Evolutionary conservation across 2,113 vertebrate genomes (phyloP), one percentile per base, ranked within the genome.

Genomic region (Tylochromis polylepis): DNA sequence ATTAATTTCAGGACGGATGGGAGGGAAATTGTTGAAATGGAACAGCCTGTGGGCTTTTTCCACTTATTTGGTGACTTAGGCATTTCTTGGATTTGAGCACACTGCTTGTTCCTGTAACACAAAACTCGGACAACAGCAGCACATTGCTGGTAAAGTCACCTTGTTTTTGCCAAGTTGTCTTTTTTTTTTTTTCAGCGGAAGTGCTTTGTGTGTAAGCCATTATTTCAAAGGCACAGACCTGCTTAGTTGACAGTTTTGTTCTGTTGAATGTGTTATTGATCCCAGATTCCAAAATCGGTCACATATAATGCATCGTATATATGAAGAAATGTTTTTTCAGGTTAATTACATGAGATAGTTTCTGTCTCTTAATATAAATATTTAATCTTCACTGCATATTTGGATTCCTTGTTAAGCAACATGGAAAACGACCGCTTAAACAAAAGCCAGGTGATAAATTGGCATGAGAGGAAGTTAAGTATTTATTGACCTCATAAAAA

Each of bases 401-500:
- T 87, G 82, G 58, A 77, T 83, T 67, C 78, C 90, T 87, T 86
- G 65, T 91, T 90, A 91, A 53, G 92, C 82, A 91, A 89, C 78
- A 58, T 81, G 86, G 72, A 92, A 92, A 90, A 90, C 22, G 70
- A 91, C 90, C 87, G 90, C 92, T 94, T 92, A 92, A 93, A 94
- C 91, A 95, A 94, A 94, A 87, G 84, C 85, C 27, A 29, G 57
- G 81, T 93, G 93, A 96, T 93, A 93, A 94, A 94, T 95, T 93
- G 93, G 92, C 93, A 89, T 85, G 92, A 95, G 94, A 88, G 91
- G 92, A 94, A 95, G 93, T 95, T 94, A 94, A 94, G 94, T 92
- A 94, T 96, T 96, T 96, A 95, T 94, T 95, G 94, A 95, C 89
- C 94, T 94, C 95, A 92, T 95, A 96, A 95, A 95, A 95, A 94